These are phyloP conservation scores for Neostethus bicornis DNA, from an alignment of 2,797 vertebrate species.

Conservation along the genomic window DNA sequence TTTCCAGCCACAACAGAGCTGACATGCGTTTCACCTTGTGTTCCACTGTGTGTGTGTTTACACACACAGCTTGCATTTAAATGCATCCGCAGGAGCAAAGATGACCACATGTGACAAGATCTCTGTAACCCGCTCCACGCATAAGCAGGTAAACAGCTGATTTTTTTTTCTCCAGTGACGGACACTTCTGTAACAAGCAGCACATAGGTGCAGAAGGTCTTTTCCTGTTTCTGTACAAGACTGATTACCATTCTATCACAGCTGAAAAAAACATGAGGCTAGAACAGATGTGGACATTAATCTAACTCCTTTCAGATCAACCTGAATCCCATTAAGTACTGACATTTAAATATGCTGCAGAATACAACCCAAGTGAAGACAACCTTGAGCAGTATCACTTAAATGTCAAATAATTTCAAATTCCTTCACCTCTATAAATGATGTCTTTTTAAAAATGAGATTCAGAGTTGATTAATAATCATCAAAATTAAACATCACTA, in stretches of 20 bases:
- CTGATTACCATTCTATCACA: constrained; percentile 4
- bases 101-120: not conserved
- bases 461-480: not conserved
- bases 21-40: not conserved
- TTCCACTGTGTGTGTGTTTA: not conserved
- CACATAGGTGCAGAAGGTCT: not conserved
- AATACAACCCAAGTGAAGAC: not conserved
- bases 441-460: not conserved
- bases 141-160: not conserved
- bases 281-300: constrained; percentile 3
- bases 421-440: not conserved
- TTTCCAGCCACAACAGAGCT: not conserved
- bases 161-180: not conserved
- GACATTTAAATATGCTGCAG: constrained; percentile 11
- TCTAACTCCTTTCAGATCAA: constrained; percentile 6
- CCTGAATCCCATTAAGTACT: constrained; percentile 5
- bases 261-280: constrained; percentile 6
- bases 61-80: not conserved
- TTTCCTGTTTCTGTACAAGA: not conserved
- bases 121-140: not conserved
- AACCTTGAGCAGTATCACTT: constrained; percentile 3
- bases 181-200: not conserved
- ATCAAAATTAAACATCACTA: no score
- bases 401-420: constrained; percentile 6
- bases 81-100: not conserved